phyloP scores from a whole-genome alignment of 2,113 vertebrate genomes.

The Pseudolaguvia tuberculata region DNA sequence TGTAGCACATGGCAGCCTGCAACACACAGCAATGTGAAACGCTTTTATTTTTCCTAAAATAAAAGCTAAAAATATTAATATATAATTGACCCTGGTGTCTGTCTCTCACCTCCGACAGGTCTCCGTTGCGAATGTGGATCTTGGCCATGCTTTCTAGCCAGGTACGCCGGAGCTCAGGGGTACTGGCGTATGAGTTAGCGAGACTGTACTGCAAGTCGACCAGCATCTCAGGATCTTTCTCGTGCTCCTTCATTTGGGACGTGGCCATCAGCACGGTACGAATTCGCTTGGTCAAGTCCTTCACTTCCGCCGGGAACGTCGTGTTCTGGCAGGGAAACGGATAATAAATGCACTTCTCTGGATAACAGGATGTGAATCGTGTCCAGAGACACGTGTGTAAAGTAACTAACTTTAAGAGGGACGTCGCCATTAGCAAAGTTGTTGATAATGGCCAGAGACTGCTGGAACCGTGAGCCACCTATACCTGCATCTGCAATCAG shows the following conservation, averaged over 20 bases:
- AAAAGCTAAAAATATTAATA: neutral
- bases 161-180: constrained; percentile 88
- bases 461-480: constrained; percentile 92
- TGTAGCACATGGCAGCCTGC: constrained; percentile 97
- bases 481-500: constrained; percentile 96
- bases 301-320: constrained; percentile 92
- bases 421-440: constrained; percentile 97
- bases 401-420: constrained; percentile 84
- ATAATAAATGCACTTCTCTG: neutral
- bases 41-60: neutral
- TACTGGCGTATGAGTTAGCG: constrained; percentile 96
- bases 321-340: constrained; percentile 73
- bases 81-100: neutral
- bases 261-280: constrained; percentile 96
- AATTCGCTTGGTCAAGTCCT: constrained; percentile 95
- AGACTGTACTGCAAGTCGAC: constrained; percentile 97
- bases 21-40: neutral
- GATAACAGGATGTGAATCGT: neutral
- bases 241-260: constrained; percentile 98
- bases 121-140: constrained; percentile 90
- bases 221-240: constrained; percentile 97
- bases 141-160: constrained; percentile 99
- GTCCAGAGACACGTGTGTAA: neutral
- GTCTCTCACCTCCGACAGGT: constrained; percentile 88
- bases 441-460: constrained; percentile 94